Percentiles rank a stretch among this genome's conserved stretches.
phyloP scores from a whole-genome alignment of 2,888 invertebrate species.

The Drosophila dives region DNA sequence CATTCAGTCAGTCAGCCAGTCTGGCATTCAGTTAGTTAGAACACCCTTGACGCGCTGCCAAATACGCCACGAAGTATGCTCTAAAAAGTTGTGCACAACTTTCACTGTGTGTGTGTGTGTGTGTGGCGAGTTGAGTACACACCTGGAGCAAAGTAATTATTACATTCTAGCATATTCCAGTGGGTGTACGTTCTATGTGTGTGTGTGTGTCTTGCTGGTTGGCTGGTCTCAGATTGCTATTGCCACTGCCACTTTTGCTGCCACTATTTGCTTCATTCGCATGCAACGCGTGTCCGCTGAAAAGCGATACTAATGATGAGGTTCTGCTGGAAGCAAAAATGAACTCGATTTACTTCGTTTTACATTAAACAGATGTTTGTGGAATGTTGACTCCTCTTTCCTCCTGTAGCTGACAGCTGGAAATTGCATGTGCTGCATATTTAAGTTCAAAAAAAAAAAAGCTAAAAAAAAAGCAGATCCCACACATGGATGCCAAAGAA shows the following conservation, averaged over 20 bases:
- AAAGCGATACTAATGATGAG: conserved; percentile 84
- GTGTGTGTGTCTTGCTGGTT: conserved; percentile 29
- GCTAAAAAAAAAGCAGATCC: not conserved
- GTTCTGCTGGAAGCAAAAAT: conserved; percentile 77
- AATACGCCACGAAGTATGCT: conserved; percentile 54
- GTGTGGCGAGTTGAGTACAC: conserved; percentile 21
- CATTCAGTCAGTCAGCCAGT: not conserved
- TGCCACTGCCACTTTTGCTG: not conserved
- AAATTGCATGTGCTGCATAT: conserved; percentile 65
- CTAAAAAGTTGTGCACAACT: conserved; percentile 60
- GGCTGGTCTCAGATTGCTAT: conserved; percentile 34
- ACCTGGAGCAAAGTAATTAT: conserved; percentile 70
- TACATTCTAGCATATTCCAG: conserved; percentile 64
- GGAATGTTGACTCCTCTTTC: not conserved
- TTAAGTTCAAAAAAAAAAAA: conserved; percentile 31
- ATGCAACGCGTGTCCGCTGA: conserved; percentile 69
- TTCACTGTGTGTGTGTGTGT: conserved; percentile 28
- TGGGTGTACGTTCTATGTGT: conserved; percentile 31
- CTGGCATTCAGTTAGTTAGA: not conserved
- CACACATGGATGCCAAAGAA: conserved; percentile 28
- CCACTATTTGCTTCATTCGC: conserved; percentile 59
- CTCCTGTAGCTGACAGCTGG: conserved; percentile 61
- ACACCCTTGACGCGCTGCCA: conserved; percentile 20
- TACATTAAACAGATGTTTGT: conserved; percentile 52
- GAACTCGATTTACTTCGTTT: conserved; percentile 79